Evolutionary conservation across 2,888 invertebrate genomes (phyloP), one percentile per base, ranked within the genome.

Genomic region (Drosophila flavopinicola): DNA sequence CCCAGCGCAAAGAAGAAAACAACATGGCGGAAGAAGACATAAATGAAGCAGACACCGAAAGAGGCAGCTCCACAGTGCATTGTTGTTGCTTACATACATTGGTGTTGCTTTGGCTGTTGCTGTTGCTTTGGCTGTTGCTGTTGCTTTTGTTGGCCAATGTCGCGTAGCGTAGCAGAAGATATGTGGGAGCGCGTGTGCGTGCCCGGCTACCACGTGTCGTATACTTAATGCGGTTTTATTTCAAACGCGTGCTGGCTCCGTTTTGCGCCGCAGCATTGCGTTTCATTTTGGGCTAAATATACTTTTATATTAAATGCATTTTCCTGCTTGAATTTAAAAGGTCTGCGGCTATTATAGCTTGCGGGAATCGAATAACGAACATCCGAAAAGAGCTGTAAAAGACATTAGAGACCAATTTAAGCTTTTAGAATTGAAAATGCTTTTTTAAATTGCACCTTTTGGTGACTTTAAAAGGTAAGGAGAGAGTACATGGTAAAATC

Each of bases 1-100:
- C n/a, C n/a, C 52, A 24, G 35, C 23, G 17, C 53, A 47, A 66
- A 69, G 41, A 68, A 27, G n/a, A 52, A 48, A 37, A 51, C 41
- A 64, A 85, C 77, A 88, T 75, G 86, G 76, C 79, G 79, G 79
- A 85, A 80, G 76, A 87, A 85, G 76, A 88, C 88, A 78, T 82
- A 83, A 78, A 74, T 73, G 71, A 82, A 80, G 69, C 80, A 69
- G 54, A 69, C 61, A 69, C 58, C 67, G 78, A 66, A 65, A 88
- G 80, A 88, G 80, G 74, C 73, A 70, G 61, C 64, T 39, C 38
- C 11, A 11, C 27, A 30, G 10, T 56, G 53, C 20, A 39, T 39
- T 64, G 71, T 68, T 68, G 67, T 52, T 56, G 59, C 7, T 9
- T 15, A 15, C 35, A 37, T 39, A 37, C 38, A 51, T 35, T 35